Conservation (phyloP, 2,888 invertebrate genomes). For the Drosophila maculinotata region DNA sequence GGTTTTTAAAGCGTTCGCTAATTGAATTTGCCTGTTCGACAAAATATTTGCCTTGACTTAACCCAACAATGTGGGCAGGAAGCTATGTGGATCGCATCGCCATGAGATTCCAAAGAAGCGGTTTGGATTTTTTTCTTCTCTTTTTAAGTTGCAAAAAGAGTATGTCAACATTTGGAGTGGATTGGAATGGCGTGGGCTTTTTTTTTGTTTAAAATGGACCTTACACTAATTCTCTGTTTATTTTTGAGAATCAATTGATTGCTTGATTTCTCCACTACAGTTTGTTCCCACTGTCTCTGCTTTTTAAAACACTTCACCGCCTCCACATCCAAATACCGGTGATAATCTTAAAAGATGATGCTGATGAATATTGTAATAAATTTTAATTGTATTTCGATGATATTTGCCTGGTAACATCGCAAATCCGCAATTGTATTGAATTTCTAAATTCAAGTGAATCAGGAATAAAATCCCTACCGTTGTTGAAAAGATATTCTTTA, state of each 20-base stretch:
- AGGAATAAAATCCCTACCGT: too few relatives aligned
- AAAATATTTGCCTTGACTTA: conserved; percentile 53
- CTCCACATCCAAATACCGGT: too few relatives aligned
- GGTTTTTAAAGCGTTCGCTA: conserved; percentile 54
- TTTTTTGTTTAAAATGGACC: conserved; percentile 13
- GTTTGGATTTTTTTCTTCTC: conserved; percentile 15
- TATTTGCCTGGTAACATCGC: too few relatives aligned
- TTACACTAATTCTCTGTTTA: conserved; percentile 16
- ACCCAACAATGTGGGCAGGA: conserved; percentile 52
- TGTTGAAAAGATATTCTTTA: too few relatives aligned
- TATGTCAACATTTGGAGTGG: conserved; percentile 43
- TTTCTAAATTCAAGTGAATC: too few relatives aligned
- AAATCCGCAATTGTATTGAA: too few relatives aligned
- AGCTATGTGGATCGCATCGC: conserved; percentile 41
- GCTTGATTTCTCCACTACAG: conserved; percentile 8
- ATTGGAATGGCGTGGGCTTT: conserved; percentile 27
- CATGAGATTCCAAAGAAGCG: conserved; percentile 7
- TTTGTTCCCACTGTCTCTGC: too few relatives aligned
- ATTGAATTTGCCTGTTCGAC: conserved; percentile 70
- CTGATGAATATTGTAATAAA: too few relatives aligned
- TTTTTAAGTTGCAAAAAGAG: conserved; percentile 39
- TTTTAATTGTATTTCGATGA: too few relatives aligned
- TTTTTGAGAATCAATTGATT: background rate
- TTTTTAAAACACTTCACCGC: too few relatives aligned
- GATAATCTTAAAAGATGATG: too few relatives aligned